Evolutionary conservation across 2,888 invertebrate species (phyloP).

Genomic region (Nomada fabriciana): DNA sequence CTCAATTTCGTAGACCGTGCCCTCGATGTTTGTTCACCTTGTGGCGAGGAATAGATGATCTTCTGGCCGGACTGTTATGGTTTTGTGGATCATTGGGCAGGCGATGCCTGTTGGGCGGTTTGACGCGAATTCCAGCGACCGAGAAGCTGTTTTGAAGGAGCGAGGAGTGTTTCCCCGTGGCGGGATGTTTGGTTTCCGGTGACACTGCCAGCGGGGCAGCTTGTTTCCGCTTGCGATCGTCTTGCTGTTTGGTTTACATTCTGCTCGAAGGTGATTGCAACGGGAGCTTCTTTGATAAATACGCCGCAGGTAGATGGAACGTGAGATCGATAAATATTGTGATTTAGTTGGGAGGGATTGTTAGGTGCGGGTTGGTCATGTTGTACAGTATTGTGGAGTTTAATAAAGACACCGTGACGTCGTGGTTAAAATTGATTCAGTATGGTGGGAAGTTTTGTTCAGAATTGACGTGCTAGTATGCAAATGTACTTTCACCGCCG

Average conservation of each 20-base stretch:
- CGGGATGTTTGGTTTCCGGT: slow-evolving; percentile 36
- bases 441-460: too few relatives aligned
- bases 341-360: neutral
- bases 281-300: neutral
- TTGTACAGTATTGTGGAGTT: too few relatives aligned
- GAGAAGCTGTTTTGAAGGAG: neutral
- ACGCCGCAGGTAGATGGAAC: neutral
- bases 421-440: too few relatives aligned
- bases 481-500: neutral
- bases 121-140: slow-evolving; percentile 12
- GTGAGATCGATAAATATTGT: neutral
- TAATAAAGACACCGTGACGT: too few relatives aligned
- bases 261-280: neutral
- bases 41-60: neutral
- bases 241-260: slow-evolving; percentile 11
- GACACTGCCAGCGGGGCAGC: neutral
- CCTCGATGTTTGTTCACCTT: neutral
- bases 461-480: too few relatives aligned
- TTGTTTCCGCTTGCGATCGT: neutral
- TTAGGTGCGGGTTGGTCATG: neutral
- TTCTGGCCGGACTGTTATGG: slow-evolving; percentile 13
- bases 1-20: neutral
- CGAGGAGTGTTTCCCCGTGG: slow-evolving; percentile 14
- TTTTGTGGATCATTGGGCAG: slow-evolving; percentile 34
- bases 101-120: neutral